Evolutionary conservation across 2,113 vertebrate genomes (phyloP), one percentile per base, ranked within the genome.

Genomic region (Neotoma lepida): DNA sequence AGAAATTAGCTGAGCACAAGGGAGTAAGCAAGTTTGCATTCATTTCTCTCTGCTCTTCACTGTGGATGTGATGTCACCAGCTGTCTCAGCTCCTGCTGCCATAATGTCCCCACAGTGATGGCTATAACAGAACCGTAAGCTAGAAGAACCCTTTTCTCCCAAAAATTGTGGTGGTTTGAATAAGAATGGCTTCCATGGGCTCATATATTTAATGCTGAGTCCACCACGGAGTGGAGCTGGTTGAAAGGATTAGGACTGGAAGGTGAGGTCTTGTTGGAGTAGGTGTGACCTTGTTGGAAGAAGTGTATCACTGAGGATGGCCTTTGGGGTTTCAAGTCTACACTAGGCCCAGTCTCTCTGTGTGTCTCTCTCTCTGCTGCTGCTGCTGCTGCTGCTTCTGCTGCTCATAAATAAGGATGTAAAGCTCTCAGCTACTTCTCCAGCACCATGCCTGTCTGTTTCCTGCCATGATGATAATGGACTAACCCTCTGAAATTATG

Each of bases 331-430:
- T 76, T 76, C 41, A 76, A 76, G 41, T 41, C 73, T 74, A 46
- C 26, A 44, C 74, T 26, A 77, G 5, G 28, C 74, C 28, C 28
- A 46, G 41, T 15, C 39, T 73, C 4, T 73, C 9, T 41, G 18
- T 68, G 13, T 35, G 12, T 35, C 33, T n/a, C 9, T 73, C 9
- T 24, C 17, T 24, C 8, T 41, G 20, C n/a, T n/a, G n/a, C n/a
- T n/a, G n/a, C n/a, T n/a, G n/a, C 2, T 14, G 4, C 7, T 4
- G 4, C 39, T 9, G n/a, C 4, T 46, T 4, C 70, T 44, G 39
- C 10, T 44, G 39, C 44, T 26, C 41, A 76, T 30, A 39, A 24
- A 44, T 74, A 5, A 76, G 44, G 73, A 46, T 46, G 26, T 46
- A 76, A 49, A 49, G 73, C 30, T 77, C 28, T 20, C 8, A 77